Conservation (phyloP, 2,888 invertebrate species). For the Leucophora obtusa region DNA sequence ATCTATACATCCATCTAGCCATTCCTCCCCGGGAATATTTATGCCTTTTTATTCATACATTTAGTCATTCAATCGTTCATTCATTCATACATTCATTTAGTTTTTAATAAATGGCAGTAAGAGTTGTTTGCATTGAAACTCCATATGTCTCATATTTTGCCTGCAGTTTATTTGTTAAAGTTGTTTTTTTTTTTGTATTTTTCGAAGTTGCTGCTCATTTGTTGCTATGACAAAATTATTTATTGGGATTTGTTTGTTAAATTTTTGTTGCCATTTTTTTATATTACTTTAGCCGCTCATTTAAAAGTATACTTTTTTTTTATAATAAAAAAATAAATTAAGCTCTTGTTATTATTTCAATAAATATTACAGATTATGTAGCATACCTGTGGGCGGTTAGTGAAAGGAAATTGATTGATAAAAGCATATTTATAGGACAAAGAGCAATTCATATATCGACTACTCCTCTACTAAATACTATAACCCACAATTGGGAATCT, state of each 20-base stretch:
- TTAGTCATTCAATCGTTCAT: constrained; percentile 48
- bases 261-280: background rate
- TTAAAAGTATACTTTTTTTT: background rate
- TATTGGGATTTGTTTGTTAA: constrained; percentile 38
- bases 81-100: constrained; percentile 15
- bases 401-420: background rate
- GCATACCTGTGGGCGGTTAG: constrained; percentile 44
- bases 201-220: constrained; percentile 53
- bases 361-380: constrained; percentile 32
- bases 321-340: constrained; percentile 36
- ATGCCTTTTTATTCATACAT: constrained; percentile 31
- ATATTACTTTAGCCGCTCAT: background rate
- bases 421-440: background rate
- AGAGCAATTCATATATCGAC: no score
- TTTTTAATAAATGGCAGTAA: background rate
- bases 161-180: background rate
- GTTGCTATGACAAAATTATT: constrained; percentile 52
- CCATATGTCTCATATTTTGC: background rate
- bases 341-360: constrained; percentile 54
- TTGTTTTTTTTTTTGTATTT: constrained; percentile 18
- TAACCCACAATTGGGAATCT: no score
- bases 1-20: constrained; percentile 3
- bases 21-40: background rate
- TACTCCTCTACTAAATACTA: no score
- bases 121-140: background rate